Evolutionary conservation across 2,888 invertebrate genomes (phyloP), one percentile per base, ranked within the genome.

Genomic region (Onthophagus sagittarius): DNA sequence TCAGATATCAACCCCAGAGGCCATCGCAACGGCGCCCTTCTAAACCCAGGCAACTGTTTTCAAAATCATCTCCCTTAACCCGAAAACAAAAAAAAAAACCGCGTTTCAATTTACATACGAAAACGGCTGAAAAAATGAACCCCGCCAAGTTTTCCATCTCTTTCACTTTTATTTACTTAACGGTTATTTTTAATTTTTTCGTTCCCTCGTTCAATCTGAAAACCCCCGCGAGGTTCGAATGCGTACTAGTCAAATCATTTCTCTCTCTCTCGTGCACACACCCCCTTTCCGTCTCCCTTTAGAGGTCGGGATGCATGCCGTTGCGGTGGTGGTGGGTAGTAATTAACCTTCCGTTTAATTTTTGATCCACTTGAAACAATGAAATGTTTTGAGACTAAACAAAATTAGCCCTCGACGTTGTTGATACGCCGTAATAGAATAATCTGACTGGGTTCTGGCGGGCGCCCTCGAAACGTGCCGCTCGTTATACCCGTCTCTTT

Each of bases 391-490:
- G 88, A 89, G 87, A 89, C 87, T 88, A 90, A 90, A 90, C 89
- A 90, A 88, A 87, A 88, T 88, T 87, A 86, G 85, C 86, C 86
- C 84, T 83, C 85, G 86, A 87, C 86, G 86, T 88, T 89, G 89
- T 89, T 89, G 89, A 89, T 89, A 88, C 89, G 87, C 87, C 87
- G 89, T 90, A 90, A 90, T 90, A 90, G 89, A 90, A 90, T 90
- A 90, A 90, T 90, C 89, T 89, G 88, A 87, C 87, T 86, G 86
- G 39, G 39, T 53, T 53, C 32, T 32, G 5, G 67, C 67, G 15
- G 2, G 23, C 67, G 23, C 67, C 23, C 63, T n/a, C 67, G 15
- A 32, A n/a, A 67, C 15, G 31, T 67, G 15, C 4, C 31, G 31
- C 13, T 15, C 64, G 64, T 14, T n/a, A 7, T 63, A 31, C 23